A percentile compares a stretch with the other conserved stretches of the same genome.
Conservation (phyloP, 2,888 invertebrate species). For the Diarsia mendica region DNA sequence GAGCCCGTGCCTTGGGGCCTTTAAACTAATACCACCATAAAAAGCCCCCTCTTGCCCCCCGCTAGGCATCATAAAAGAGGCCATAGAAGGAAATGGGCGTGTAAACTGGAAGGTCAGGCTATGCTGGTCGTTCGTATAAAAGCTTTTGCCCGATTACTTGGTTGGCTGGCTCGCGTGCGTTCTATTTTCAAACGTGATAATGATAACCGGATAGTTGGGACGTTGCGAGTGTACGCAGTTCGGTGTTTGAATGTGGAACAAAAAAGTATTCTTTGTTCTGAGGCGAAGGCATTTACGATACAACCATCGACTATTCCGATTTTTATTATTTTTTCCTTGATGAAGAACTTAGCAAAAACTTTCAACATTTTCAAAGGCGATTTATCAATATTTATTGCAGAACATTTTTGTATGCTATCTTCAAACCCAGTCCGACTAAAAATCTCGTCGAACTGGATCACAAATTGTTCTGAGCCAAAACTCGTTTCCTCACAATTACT, state of each 20-base stretch:
- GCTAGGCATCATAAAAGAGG: constrained; percentile 80
- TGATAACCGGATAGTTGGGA: constrained; percentile 85
- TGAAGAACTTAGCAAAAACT: constrained; percentile 32
- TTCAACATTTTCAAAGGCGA: constrained; percentile 24
- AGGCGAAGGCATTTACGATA: constrained; percentile 45
- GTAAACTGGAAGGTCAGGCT: constrained; percentile 79
- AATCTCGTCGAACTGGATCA: constrained; percentile 30
- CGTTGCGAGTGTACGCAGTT: constrained; percentile 66
- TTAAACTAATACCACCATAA: constrained; percentile 83
- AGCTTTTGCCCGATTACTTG: constrained; percentile 89
- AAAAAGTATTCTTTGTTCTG: constrained; percentile 62
- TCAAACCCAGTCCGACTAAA: constrained; percentile 6
- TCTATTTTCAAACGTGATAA: constrained; percentile 89
- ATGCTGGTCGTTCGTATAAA: constrained; percentile 80
- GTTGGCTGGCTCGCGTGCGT: constrained; percentile 88
- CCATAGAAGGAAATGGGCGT: constrained; percentile 83
- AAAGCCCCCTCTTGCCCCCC: constrained; percentile 77
- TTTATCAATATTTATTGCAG: constrained; percentile 26
- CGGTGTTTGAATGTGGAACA: constrained; percentile 65
- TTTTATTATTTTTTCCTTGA: constrained; percentile 32
- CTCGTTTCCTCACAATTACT: constrained; percentile 32
- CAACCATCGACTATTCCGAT: constrained; percentile 20
- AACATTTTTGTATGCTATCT: constrained; percentile 9
- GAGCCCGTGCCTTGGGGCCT: constrained; percentile 86
- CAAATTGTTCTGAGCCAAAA: constrained; percentile 26